Evolutionary conservation across 2,113 vertebrate species (phyloP), one percentile per base, ranked within the genome.

Genomic region (Calyptomena viridis): DNA sequence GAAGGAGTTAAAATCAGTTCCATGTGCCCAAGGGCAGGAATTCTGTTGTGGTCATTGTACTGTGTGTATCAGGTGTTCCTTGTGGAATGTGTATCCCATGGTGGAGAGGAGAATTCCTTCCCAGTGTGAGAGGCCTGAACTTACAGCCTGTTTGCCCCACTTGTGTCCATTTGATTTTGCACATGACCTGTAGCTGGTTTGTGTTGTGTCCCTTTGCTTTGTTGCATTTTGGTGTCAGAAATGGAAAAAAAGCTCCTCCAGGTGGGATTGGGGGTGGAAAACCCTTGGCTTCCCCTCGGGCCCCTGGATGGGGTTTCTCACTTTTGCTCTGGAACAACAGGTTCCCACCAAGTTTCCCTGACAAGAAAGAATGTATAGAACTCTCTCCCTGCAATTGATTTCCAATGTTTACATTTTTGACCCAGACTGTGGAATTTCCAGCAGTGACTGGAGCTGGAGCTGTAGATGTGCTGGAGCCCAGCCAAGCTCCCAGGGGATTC

Each of bases 281-380:
- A 47, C 49, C 42, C 76, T 55, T 68, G n/a, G n/a, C 80, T 82
- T 92, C 31, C 83, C 66, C 93, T 83, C 93, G 84, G 44, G 95
- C 89, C 85, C 42, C 9, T 71, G 80, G 94, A 24, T 91, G 40
- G 95, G 66, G 72, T 93, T 86, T 72, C 96, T 88, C 63, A 14
- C 87, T 95, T 90, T 93, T 60, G 59, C 95, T 64, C 72, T 87
- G 97, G 92, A 97, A 79, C 96, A 92, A 46, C 93, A 14, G 79
- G n/a, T 88, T 96, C 90, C 73, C 77, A 98, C 94, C 94, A 92
- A 97, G 75, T 94, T 96, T 71, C 97, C 97, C 96, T 98, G 98
- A 98, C 98, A 97, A 98, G 96, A 97, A 97, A 97, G 98, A 98
- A 98, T 98, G 98, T 98, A 98, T 97, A 98, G 97, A 97, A 95